Base-by-base conservation (phyloP, 2,797 vertebrate genomes). In the Platalea minor region DNA sequence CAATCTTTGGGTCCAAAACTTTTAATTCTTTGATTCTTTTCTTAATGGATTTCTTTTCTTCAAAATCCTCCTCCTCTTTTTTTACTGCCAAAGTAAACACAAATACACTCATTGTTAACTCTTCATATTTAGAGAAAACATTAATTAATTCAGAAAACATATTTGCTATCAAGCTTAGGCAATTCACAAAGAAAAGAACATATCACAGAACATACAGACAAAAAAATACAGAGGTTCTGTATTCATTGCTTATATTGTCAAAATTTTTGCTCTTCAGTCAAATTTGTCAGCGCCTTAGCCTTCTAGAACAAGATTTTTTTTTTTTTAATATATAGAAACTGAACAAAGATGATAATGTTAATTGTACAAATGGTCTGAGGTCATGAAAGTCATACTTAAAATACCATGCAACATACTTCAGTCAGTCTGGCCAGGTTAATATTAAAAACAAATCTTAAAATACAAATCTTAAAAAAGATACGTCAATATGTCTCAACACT, bases 21-120 rank as follows among this genome's bases (percentile, higher is more conserved):
- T 99, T 99, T 74, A 99, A 98, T 97, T 99, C 98, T 97, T 99
- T 99, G 96, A 99, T 99, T 98, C 98, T 98, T 96, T 99, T 99
- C 97, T 99, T 99, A 95, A 99, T 98, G 43, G 96, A 97, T 98
- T 98, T 99, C 94, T 98, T 99, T 92, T 99, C 99, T 91, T 99
- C 99, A 92, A 98, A 95, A 94, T 99, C 98, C 14, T 99, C 98
- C n/a, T 99, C 98, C 88, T 99, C 98, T 97, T 98, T 99, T 98
- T 98, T 99, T 68, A 98, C 99, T 99, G 97, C 56, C 83, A 93
- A 97, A 95, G 20, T 37, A 98, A 97, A 72, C 43, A 70, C 6
- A 95, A 85, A 87, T 35, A 80, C 8, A 61, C 16, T 50, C 24
- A 80, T 10, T n/a, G 41, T 78, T 59, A 75, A 54, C n/a, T 67